Evolutionary conservation across 2,888 invertebrate species (phyloP), one percentile per base, ranked within the genome.

Genomic region (Drosophila lacicola): DNA sequence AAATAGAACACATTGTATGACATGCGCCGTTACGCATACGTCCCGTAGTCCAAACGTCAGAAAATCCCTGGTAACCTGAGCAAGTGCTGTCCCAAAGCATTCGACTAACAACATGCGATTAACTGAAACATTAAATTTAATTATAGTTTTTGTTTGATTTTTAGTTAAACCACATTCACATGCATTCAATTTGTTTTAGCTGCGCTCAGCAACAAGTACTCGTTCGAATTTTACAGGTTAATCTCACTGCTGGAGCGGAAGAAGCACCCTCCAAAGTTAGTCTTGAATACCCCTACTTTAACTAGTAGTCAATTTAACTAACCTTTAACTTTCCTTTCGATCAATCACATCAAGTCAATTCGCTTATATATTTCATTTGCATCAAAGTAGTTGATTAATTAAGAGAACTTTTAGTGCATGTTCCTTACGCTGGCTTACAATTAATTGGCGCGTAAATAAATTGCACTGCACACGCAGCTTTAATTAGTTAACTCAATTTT

Each of bases 201-300:
- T 50, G 36, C 45, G 36, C 45, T 34, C 45, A 46, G 58, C 10
- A 55, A 61, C 10, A 55, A 67, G 70, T 58, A 51, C 64, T 65
- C 70, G 51, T 80, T 80, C 69, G 39, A 62, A 83, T 88, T 90
- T 90, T 88, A 75, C 91, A 92, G 92, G 92, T 93, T 90, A 92
- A 92, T 89, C 91, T 93, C 87, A 92, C 92, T 82, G 92, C 92
- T 88, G 92, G 92, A 91, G 91, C 91, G 82, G 92, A 92, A 77
- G 92, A 91, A 90, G 87, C 89, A 74, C 90, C 91, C 90, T 90
- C 92, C 90, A 92, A 92, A 92, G 92, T 93, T 92, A 92, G 92
- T 92, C 92, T 92, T 88, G 70, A 77, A 67, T 67, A 61, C 70
- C 54, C 45, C 17, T 41, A 60, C 47, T 54, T 41, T 62, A 64